These are phyloP conservation scores for Hormiphora californensis DNA, from an alignment of 37 sponge, comb jelly and placozoan species.

Conservation along the genomic window DNA sequence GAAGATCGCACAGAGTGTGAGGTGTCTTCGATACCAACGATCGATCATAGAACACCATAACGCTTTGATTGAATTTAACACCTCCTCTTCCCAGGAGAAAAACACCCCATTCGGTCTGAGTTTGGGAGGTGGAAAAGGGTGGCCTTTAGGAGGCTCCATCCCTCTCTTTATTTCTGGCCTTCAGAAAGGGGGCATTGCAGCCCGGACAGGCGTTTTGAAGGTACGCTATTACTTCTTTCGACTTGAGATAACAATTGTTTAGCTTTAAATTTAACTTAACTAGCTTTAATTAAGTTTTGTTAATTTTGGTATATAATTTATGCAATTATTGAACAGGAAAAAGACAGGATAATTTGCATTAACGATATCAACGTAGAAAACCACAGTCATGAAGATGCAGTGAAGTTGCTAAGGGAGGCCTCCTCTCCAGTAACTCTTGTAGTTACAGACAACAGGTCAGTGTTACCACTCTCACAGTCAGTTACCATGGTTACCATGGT, in stretches of 20 bases:
- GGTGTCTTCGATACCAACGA: too few species aligned
- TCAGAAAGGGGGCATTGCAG: background rate
- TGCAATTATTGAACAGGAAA: background rate
- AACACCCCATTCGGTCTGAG: conserved; percentile 21
- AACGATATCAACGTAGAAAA: conserved; percentile 35
- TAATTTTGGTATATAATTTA: too few species aligned
- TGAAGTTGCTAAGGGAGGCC: conserved; percentile 2
- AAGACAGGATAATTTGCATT: conserved; percentile 32
- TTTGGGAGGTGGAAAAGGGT: conserved; percentile 41
- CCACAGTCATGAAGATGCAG: conserved; percentile 12
- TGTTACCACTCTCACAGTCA: too few species aligned
- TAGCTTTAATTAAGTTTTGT: too few species aligned
- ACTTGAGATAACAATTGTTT: too few species aligned
- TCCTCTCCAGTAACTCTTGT: conserved; percentile 28
- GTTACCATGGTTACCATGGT: too few species aligned
- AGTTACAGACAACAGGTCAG: conserved; percentile 32
- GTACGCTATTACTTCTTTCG: too few species aligned
- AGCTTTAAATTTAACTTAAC: too few species aligned
- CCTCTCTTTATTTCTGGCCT: conserved; percentile 28
- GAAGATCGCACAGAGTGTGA: too few species aligned
- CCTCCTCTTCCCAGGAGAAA: conserved; percentile 2
- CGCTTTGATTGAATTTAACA: too few species aligned
- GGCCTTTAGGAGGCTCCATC: conserved; percentile 43
- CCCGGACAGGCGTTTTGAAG: background rate
- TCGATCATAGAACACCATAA: too few species aligned